Evolutionary conservation across 2,888 invertebrate genomes (phyloP).

Genomic region (Therioaphis trifolii): DNA sequence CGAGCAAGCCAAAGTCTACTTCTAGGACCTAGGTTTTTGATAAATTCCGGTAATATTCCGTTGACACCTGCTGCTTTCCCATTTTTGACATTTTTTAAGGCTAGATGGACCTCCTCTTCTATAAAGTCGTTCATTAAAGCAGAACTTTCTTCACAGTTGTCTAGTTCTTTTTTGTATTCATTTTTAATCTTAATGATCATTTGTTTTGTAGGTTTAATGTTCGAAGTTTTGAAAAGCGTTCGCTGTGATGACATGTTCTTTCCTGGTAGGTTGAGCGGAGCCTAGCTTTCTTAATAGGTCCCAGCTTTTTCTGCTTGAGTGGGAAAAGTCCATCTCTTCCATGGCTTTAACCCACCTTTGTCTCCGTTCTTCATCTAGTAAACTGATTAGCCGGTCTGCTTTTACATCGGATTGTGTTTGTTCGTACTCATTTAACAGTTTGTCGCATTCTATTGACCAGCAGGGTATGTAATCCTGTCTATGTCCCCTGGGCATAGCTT

Average conservation of each 20-base stretch:
- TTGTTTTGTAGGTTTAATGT: constrained; percentile 40
- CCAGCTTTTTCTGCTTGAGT: constrained; percentile 18
- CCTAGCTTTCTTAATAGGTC: neutral
- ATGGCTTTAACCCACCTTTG: constrained; percentile 23
- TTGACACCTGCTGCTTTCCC: constrained; percentile 35
- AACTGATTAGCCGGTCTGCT: neutral
- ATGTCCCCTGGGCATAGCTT: neutral
- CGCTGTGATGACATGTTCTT: neutral
- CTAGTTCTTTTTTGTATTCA: constrained; percentile 47
- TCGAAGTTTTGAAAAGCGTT: constrained; percentile 41
- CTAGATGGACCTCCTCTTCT: constrained; percentile 8
- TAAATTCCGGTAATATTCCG: constrained; percentile 44
- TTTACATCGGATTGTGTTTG: constrained; percentile 38
- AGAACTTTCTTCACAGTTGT: constrained; percentile 28
- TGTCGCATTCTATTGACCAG: constrained; percentile 10
- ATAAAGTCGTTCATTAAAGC: constrained; percentile 47
- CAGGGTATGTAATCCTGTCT: constrained; percentile 5
- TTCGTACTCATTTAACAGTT: neutral
- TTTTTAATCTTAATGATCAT: constrained; percentile 3
- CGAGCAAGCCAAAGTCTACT: constrained; percentile 36
- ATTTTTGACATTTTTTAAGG: too few species aligned
- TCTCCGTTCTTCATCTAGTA: constrained; percentile 23
- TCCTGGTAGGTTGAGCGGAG: constrained; percentile 9
- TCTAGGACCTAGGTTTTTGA: constrained; percentile 31
- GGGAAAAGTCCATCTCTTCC: constrained; percentile 31